phyloP scores from a whole-genome alignment of 2,113 vertebrate species.

The Hippocampus zosterae region DNA sequence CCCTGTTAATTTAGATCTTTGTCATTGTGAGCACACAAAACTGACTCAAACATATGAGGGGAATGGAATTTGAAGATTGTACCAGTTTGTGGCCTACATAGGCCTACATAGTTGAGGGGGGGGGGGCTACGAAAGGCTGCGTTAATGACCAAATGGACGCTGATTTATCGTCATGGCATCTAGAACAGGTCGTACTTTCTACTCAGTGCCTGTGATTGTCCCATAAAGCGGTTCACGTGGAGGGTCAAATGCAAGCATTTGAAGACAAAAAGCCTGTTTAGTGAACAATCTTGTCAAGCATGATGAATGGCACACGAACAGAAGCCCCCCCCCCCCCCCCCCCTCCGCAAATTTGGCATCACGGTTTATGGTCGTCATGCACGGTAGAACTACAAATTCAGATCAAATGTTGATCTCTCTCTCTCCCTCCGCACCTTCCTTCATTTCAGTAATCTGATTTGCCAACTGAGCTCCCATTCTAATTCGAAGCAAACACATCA shows the following conservation, averaged over 20 bases:
- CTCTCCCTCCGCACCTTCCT: too few species aligned
- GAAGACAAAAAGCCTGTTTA: slow-evolving; percentile 49
- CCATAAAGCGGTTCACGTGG: slow-evolving; percentile 49
- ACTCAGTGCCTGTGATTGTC: slow-evolving; percentile 46
- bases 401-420: not conserved
- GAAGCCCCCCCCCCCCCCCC: slow-evolving; percentile 23
- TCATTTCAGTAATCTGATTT: not conserved
- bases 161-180: slow-evolving; percentile 50
- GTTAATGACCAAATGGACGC: slow-evolving; percentile 45
- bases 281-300: slow-evolving; percentile 36
- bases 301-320: slow-evolving; percentile 37
- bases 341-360: slow-evolving; percentile 15
- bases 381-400: not conserved
- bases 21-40: slow-evolving; percentile 24
- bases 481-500: too few species aligned
- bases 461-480: not conserved
- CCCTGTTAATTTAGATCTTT: not conserved
- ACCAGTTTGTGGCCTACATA: slow-evolving; percentile 41
- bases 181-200: slow-evolving; percentile 46
- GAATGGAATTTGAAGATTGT: slow-evolving; percentile 28
- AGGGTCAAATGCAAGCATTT: slow-evolving; percentile 46
- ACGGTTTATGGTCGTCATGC: not conserved
- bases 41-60: slow-evolving; percentile 18
- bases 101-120: slow-evolving; percentile 24
- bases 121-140: slow-evolving; percentile 23